These are phyloP conservation scores for Allobates femoralis DNA, from an alignment of 2,797 vertebrate genomes.

Conservation along the genomic window DNA sequence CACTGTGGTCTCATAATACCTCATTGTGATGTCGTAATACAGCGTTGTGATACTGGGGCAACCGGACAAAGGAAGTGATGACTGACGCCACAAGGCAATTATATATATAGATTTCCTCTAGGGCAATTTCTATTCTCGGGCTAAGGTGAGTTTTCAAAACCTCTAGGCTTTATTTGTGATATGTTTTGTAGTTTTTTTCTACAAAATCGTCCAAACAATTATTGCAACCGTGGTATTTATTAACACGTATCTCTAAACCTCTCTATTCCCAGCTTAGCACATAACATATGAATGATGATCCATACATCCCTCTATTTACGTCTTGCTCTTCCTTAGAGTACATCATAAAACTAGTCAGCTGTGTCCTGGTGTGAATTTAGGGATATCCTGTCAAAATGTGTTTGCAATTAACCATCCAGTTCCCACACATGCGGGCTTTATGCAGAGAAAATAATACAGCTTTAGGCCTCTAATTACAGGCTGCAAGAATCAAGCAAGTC, in stretches of 20 bases:
- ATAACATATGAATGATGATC: constrained; percentile 32
- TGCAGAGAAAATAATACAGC: constrained; percentile 73
- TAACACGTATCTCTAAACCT: background rate
- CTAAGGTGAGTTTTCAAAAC: background rate
- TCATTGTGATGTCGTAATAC: no score
- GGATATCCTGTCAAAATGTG: constrained; percentile 73
- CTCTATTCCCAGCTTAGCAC: constrained; percentile 6
- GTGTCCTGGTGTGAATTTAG: constrained; percentile 64
- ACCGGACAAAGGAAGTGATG: no score
- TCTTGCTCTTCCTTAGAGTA: constrained; percentile 52
- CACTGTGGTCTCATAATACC: no score
- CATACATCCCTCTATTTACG: constrained; percentile 39
- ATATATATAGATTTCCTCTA: no score
- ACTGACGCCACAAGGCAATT: no score
- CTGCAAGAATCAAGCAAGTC: constrained; percentile 79
- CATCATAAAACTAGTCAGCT: constrained; percentile 63
- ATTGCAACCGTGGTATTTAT: constrained; percentile 27
- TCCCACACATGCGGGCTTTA: constrained; percentile 77
- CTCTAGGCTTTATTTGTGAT: background rate
- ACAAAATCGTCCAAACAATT: background rate
- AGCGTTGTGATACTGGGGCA: no score
- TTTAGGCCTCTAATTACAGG: constrained; percentile 79
- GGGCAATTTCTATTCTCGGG: no score
- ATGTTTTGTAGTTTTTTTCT: background rate
- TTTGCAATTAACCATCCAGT: constrained; percentile 79